phyloP scores from a whole-genome alignment of 1,140 invertebrate genomes.

The Rhopalosiphum maidis region DNA sequence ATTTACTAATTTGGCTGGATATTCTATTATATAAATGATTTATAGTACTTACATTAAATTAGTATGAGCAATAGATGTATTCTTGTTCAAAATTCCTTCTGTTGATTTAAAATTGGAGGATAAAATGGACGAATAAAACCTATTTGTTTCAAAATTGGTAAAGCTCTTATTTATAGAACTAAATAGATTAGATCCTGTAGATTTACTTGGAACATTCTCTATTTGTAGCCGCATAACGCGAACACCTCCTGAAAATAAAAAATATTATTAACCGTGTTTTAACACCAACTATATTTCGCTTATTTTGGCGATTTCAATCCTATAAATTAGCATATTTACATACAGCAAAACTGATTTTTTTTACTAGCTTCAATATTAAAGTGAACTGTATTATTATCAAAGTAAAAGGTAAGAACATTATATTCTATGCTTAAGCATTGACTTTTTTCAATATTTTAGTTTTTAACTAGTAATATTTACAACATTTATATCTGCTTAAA shows the following conservation, averaged over 20 bases:
- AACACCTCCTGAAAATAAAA: constrained; percentile 29
- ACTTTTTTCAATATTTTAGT: too few relatives aligned
- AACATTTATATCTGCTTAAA: too few relatives aligned
- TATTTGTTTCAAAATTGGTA: not conserved
- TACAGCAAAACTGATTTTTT: too few relatives aligned
- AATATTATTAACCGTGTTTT: not conserved
- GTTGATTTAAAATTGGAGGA: constrained; percentile 16
- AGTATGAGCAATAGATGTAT: not conserved
- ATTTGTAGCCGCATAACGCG: not conserved
- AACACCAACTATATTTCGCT: too few relatives aligned
- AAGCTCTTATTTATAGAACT: not conserved
- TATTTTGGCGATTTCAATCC: too few relatives aligned
- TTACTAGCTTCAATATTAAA: too few relatives aligned
- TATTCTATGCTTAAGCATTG: too few relatives aligned
- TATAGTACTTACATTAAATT: constrained; percentile 13
- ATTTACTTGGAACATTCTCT: constrained; percentile 7
- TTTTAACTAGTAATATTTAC: too few relatives aligned
- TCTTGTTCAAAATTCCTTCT: not conserved
- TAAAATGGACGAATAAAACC: constrained; percentile 32
- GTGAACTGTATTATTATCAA: too few relatives aligned
- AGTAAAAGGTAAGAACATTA: too few relatives aligned
- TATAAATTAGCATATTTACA: too few relatives aligned
- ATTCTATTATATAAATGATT: not conserved
- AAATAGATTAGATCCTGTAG: not conserved
- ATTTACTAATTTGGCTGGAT: not conserved